Base-by-base conservation (phyloP, 2,113 vertebrate genomes). In the Shinisaurus crocodilurus region DNA sequence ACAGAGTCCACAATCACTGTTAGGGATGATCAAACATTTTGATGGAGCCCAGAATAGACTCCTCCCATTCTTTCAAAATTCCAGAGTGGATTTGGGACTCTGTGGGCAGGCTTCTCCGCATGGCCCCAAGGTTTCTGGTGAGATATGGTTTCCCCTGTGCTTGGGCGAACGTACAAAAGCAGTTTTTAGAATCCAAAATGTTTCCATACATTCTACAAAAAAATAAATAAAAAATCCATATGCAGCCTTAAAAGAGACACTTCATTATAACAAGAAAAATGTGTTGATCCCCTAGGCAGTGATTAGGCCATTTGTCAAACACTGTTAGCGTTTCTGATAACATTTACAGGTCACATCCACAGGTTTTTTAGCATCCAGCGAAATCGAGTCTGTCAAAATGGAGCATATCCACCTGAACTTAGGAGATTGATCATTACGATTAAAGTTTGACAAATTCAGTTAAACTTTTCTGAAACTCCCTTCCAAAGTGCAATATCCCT, bases 251-350 rank as follows among this genome's bases (percentile, higher is more conserved):
- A 92, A 95, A 96, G 16, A 96, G 92, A 96, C 94, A 96, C 91
- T 96, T 96, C 95, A 96, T 97, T 96, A 96, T 57, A 95, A 90
- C 2, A 92, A 97, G 96, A 97, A 97, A 97, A 97, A 96, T 97
- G 95, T 94, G 95, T 93, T 96, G 94, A 95, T 97, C 91, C 94
- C 34, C 57, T 92, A 50, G 87, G 37, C 4, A 92, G 88, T 94
- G 95, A 97, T 97, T 95, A 96, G 93, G 91, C 86, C 89, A 96
- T 97, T 97, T 97, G 92, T 97, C 95, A 97, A 96, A 95, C 57
- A 84, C 85, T 93, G 48, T 94, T 95, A 92, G 80, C 88, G 25
- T 88, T 95, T 95, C 91, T 0, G 87, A 88, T 95, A 96, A 92
- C 90, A 93, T 94, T 97, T 95, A 93, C 91, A 95, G 95, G 93